phyloP scores from a whole-genome alignment of 1,140 invertebrate genomes.

The Ylistrum balloti region DNA sequence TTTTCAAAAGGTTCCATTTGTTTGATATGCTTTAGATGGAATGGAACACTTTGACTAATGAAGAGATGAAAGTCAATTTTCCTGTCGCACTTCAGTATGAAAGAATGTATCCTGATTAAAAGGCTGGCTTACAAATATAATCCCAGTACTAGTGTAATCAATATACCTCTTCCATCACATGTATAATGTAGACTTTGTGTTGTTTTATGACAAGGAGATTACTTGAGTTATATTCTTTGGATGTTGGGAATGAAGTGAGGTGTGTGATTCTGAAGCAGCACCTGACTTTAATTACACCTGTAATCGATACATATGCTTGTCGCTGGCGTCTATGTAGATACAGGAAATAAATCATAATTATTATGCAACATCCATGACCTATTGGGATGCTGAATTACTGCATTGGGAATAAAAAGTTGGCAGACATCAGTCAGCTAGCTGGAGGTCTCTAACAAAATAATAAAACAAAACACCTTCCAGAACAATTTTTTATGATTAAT shows the following conservation, averaged over 20 bases:
- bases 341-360: slow-evolving; percentile 15
- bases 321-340: neutral
- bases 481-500: neutral
- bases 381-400: neutral
- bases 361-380: neutral
- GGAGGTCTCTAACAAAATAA: neutral
- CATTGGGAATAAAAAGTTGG: neutral
- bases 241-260: neutral
- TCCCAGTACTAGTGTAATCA: neutral
- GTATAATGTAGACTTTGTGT: neutral
- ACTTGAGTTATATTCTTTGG: neutral
- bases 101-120: neutral
- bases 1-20: neutral
- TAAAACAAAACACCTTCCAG: neutral
- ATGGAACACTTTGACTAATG: neutral
- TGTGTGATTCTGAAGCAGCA: neutral
- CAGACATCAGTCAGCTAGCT: neutral
- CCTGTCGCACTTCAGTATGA: neutral
- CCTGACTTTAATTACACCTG: neutral
- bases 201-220: neutral
- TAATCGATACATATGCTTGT: neutral
- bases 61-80: neutral
- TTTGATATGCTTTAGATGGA: neutral
- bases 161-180: neutral
- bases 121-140: neutral